Base-by-base conservation (phyloP, 2,888 invertebrate species). In the Tortricodes alternella region DNA sequence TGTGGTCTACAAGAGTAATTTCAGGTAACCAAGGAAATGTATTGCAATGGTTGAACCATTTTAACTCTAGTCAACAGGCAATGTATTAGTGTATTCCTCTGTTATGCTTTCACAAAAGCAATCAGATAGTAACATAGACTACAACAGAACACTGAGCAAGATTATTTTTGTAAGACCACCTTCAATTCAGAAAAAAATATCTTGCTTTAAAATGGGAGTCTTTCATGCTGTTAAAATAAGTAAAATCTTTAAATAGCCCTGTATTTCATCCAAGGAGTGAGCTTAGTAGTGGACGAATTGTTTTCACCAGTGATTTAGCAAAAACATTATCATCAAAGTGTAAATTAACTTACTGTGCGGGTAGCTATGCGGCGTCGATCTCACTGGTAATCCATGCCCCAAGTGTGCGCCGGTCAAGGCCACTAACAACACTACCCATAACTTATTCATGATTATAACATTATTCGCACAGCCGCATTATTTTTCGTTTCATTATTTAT, bases 401-500 rank as follows among this genome's bases (percentile, higher is more conserved):
- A 79, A 79, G 66, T 82, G 83, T 68, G 82, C 74, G 80, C 87
- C 85, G 70, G 80, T 75, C 74, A 85, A 79, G 82, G 87, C 85
- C 83, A 86, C 83, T 70, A 89, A 82, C 76, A 89, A 83, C 81
- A 89, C 80, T 79, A 86, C 83, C 89, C 89, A 89, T 81, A 84
- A 68, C 75, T 79, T 75, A 78, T 78, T 80, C 83, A 89, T 87
- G 73, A 86, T 89, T 83, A 74, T 82, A 76, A 83, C 87, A 87
- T 87, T 89, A 90, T 90, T 86, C 86, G 78, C 77, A 86, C 80
- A 83, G 75, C 76, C 80, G 78, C 73, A 80, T 79, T 74, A 89
- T 80, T 89, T 86, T 87, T 70, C 80, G 80, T 86, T 83, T 87
- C 87, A 89, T 88, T 88, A 88, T 89, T 85, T 82, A 81, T 79